These are phyloP conservation scores for Catharus fuscescens DNA, from an alignment of 2,113 vertebrate genomes.

Conservation along the genomic window DNA sequence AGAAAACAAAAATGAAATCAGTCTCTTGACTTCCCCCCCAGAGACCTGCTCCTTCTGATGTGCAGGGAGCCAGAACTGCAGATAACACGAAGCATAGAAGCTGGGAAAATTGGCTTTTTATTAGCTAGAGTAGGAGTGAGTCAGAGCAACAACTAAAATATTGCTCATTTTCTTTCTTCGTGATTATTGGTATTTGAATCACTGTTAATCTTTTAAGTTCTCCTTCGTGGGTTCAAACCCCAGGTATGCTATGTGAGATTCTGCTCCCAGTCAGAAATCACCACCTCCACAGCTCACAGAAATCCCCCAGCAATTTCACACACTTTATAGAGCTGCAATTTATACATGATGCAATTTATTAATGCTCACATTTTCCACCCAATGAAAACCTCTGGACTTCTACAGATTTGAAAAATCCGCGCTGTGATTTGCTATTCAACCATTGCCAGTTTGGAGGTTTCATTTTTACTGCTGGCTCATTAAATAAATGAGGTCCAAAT, in stretches of 20 bases:
- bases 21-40: neutral
- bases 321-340: slow-evolving; percentile 33
- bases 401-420: neutral
- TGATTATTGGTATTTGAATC: neutral
- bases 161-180: neutral
- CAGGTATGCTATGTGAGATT: neutral
- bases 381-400: neutral
- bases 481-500: slow-evolving; percentile 54
- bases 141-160: neutral
- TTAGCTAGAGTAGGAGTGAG: neutral
- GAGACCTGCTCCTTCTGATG: neutral
- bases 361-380: slow-evolving; percentile 5
- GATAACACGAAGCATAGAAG: neutral
- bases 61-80: neutral
- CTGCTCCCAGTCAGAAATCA: neutral
- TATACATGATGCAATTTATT: neutral
- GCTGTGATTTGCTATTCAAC: slow-evolving; percentile 2
- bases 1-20: neutral
- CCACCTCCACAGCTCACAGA: neutral
- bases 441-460: neutral
- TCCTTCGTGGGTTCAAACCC: neutral
- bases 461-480: slow-evolving; percentile 11
- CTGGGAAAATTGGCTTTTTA: neutral
- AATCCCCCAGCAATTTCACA: neutral
- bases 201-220: neutral